Base-by-base conservation (phyloP, 2,888 invertebrate species). In the Nemotelus nigrinus region DNA sequence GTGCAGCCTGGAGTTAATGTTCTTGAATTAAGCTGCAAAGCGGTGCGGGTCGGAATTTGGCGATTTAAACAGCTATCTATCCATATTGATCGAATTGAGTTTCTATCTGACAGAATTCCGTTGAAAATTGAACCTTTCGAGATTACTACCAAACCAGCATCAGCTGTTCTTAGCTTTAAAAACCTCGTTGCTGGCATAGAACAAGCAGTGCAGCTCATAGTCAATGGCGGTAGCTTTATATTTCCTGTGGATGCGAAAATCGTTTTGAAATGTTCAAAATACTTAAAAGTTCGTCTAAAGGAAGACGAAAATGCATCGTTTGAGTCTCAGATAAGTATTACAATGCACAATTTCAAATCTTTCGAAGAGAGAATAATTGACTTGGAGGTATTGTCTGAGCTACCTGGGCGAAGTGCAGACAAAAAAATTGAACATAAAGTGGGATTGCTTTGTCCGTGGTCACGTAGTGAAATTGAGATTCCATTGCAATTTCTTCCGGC, bases 401-500 rank as follows among this genome's bases (percentile, higher is more conserved):
- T 96, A 81, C 93, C 93, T 45, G 92, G 93, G 43, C 91, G 92
- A 81, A 93, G 90, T 82, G 90, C 91, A 82, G 89, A 92, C 80
- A 92, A 91, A 82, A 90, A 89, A 80, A 90, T 93, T 83, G 93
- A 94, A 83, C 94, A 94, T 84, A 92, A 91, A 84, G 93, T 96
- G n/a, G 91, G 91, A 84, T 89, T 96, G 64, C 90, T 90, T 79
- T 94, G 94, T 84, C 95, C 95, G 0, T 96, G 96, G 94, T 91
- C 91, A 82, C 89, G 90, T 2, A 90, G 92, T 79, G 92, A 93
- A 48, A 89, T 91, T n/a, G 91, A 91, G 80, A 92, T 96, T 64
- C 90, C 91, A 2, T 88, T 97, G 3, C 92, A 93, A 83, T 96
- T 97, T 88, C 90, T 93, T 6, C 93, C 96, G 0, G 97, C 97